phyloP scores from a whole-genome alignment of 2,888 invertebrate genomes.

The Ethmia dodecea region DNA sequence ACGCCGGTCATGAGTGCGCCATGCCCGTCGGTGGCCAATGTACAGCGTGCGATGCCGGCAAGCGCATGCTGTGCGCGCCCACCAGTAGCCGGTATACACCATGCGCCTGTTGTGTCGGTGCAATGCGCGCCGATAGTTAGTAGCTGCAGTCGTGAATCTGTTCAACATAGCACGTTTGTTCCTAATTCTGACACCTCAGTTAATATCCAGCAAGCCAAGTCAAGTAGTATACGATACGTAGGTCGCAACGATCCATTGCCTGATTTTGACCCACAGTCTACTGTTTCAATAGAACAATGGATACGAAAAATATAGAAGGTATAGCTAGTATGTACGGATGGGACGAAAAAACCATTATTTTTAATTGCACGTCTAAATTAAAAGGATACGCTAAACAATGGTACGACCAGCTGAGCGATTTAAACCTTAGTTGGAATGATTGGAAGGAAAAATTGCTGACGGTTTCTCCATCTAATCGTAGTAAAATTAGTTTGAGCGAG shows the following conservation, averaged over 20 bases:
- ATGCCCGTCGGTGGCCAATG: too few relatives aligned
- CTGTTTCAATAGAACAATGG: conserved; percentile 5
- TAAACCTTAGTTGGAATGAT: not conserved
- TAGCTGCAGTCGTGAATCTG: too few relatives aligned
- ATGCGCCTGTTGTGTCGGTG: too few relatives aligned
- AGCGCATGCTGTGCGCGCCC: too few relatives aligned
- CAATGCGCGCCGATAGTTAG: too few relatives aligned
- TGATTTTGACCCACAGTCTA: conserved; percentile 2
- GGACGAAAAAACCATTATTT: conserved; percentile 5
- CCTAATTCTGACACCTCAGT: too few relatives aligned
- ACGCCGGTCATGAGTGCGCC: too few relatives aligned
- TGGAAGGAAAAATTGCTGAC: not conserved
- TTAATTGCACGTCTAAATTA: conserved; percentile 4
- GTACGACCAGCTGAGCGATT: conserved; percentile 2
- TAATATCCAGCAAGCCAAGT: too few relatives aligned
- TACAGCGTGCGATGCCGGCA: too few relatives aligned
- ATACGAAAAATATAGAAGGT: conserved; percentile 3
- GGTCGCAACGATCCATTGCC: not conserved
- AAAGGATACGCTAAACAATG: conserved; percentile 7
- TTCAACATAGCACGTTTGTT: too few relatives aligned
- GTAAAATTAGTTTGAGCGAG: not conserved
- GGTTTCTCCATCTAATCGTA: not conserved
- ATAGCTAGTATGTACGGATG: conserved; percentile 7
- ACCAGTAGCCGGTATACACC: too few relatives aligned
- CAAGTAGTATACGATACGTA: too few relatives aligned